Evolutionary conservation across 2,888 invertebrate species (phyloP).

Genomic region (Eilema caniola): DNA sequence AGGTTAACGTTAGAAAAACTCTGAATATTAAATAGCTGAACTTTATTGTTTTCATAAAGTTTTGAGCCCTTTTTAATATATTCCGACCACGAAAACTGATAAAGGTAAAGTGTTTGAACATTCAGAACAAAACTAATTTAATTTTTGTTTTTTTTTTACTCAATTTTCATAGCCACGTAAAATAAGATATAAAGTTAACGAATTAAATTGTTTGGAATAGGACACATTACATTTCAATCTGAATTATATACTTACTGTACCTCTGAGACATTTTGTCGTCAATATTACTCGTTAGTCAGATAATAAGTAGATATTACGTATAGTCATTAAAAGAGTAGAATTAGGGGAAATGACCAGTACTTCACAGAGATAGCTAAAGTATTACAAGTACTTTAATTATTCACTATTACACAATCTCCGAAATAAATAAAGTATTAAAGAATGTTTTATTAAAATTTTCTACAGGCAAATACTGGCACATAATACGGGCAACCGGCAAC

Average conservation of each 20-base stretch:
- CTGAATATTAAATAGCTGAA: conserved; percentile 12
- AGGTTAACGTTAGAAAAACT: not conserved
- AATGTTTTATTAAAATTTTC: not conserved
- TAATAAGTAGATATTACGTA: not conserved
- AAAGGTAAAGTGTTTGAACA: conserved; percentile 15
- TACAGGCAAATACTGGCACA: conserved; percentile 6
- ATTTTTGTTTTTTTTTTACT: conserved; percentile 3
- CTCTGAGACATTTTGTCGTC: too few relatives aligned
- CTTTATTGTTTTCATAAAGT: conserved; percentile 21
- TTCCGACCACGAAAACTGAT: conserved; percentile 10
- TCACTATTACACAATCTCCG: not conserved
- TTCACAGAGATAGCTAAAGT: not conserved
- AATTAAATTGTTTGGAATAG: not conserved
- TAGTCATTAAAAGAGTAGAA: too few relatives aligned
- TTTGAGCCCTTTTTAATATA: conserved; percentile 11
- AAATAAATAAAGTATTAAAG: not conserved
- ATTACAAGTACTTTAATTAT: not conserved
- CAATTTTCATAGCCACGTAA: not conserved
- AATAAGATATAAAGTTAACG: not conserved
- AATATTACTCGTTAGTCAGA: too few relatives aligned
- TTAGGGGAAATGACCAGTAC: too few relatives aligned
- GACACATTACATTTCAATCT: not conserved
- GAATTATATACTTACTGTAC: too few relatives aligned
- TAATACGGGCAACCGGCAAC: conserved; percentile 4
- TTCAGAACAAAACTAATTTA: conserved; percentile 6